Conservation (phyloP, 1,140 invertebrate genomes). For the Caenorhabditis latens region DNA sequence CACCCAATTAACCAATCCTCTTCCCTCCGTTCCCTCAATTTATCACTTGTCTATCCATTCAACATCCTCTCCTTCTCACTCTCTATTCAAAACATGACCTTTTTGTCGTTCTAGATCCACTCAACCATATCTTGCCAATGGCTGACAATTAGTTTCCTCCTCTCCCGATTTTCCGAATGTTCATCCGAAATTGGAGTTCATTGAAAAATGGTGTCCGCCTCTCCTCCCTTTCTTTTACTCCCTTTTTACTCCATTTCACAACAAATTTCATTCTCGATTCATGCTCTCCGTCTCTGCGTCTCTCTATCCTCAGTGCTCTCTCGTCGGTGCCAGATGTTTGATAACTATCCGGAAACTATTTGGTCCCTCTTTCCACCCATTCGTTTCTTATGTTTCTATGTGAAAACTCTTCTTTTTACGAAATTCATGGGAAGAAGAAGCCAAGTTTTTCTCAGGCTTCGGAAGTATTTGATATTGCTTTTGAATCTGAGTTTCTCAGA, state of each 20-base stretch:
- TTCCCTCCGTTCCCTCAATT: neutral
- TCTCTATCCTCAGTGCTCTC: neutral
- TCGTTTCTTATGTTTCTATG: neutral
- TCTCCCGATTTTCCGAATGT: neutral
- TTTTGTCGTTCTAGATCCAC: conserved; percentile 1
- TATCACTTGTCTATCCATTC: conserved; percentile 13
- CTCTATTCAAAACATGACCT: conserved; percentile 52
- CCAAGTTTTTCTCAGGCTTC: too few relatives aligned
- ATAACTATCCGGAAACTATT: conserved; percentile 33
- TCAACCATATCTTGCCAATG: conserved; percentile 28
- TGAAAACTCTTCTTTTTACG: too few relatives aligned
- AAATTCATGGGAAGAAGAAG: too few relatives aligned
- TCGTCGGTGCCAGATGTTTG: conserved; percentile 1
- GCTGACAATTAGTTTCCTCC: conserved; percentile 23
- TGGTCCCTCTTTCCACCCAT: neutral
- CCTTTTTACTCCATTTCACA: neutral
- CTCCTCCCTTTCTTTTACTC: neutral
- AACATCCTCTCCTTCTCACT: too few relatives aligned
- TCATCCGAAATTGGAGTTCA: too few relatives aligned
- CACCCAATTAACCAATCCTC: conserved; percentile 39
- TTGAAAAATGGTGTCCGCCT: neutral
- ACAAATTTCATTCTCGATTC: conserved; percentile 1
- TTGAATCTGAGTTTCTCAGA: too few relatives aligned
- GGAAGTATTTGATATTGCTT: too few relatives aligned
- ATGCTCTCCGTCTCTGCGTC: conserved; percentile 9